Conservation (phyloP, 2,113 vertebrate species). For the Suncus etruscus region DNA sequence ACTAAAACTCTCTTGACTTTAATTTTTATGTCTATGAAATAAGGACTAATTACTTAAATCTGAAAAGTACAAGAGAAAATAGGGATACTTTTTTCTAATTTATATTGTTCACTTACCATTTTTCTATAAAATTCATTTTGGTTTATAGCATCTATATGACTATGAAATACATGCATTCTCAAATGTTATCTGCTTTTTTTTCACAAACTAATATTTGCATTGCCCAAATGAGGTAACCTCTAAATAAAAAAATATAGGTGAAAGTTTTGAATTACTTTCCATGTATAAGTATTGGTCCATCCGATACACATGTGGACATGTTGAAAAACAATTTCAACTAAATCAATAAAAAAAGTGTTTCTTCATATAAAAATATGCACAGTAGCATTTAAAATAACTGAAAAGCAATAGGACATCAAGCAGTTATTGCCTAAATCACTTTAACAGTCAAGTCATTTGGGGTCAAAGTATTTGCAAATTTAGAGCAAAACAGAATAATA, state of each 20-base stretch:
- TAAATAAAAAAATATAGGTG: neutral
- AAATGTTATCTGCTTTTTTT: constrained; percentile 27
- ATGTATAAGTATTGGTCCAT: neutral
- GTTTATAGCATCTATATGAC: neutral
- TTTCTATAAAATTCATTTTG: neutral
- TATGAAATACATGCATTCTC: neutral
- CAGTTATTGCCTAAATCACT: neutral
- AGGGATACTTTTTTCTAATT: neutral
- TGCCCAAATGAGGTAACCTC: neutral
- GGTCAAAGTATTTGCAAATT: neutral
- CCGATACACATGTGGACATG: neutral
- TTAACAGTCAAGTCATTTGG: neutral
- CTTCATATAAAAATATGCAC: neutral
- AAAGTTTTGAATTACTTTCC: constrained; percentile 31
- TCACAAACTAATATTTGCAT: neutral
- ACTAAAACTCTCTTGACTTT: neutral
- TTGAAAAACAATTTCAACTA: neutral
- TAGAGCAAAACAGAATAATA: neutral
- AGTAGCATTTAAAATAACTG: neutral
- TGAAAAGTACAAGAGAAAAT: neutral
- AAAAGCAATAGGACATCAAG: neutral
- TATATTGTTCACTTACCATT: neutral
- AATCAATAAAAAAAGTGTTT: neutral
- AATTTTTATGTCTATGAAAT: neutral
- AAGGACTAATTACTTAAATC: neutral